phyloP scores from a whole-genome alignment of 2,113 vertebrate genomes.

The Hemiscyllium ocellatum region DNA sequence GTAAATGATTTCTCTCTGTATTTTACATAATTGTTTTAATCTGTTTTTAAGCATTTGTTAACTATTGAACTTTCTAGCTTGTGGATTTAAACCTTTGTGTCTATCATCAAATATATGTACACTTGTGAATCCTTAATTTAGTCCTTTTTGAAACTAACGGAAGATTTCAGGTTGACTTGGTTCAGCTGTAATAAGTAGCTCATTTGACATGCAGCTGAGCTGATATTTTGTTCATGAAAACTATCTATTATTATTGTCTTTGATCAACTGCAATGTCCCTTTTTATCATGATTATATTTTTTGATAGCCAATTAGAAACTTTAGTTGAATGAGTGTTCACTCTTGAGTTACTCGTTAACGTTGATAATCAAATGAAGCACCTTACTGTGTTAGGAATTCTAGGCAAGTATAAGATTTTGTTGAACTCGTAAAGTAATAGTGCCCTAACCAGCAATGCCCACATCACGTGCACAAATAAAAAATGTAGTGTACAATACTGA shows the following conservation, averaged over 20 bases:
- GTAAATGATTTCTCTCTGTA: conserved; percentile 53
- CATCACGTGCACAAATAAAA: no score
- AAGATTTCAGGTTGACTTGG: background rate
- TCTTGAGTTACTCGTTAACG: background rate
- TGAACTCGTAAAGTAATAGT: background rate
- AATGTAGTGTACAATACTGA: background rate
- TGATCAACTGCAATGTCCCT: background rate
- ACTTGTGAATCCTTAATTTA: background rate
- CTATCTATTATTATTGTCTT: background rate
- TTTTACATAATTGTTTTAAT: background rate
- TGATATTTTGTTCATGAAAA: background rate
- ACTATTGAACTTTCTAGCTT: background rate
- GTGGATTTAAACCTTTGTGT: background rate
- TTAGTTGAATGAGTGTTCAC: background rate
- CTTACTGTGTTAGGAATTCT: background rate
- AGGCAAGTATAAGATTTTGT: background rate
- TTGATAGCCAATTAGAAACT: no score
- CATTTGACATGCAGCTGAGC: background rate
- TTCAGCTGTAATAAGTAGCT: background rate
- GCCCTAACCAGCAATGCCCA: no score
- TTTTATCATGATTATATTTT: background rate
- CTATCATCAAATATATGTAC: background rate
- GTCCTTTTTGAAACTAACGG: background rate
- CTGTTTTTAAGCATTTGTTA: background rate
- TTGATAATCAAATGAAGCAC: background rate